Evolutionary conservation across 2,113 vertebrate species (phyloP), one percentile per base, ranked within the genome.

Genomic region (Tragulus kanchil): DNA sequence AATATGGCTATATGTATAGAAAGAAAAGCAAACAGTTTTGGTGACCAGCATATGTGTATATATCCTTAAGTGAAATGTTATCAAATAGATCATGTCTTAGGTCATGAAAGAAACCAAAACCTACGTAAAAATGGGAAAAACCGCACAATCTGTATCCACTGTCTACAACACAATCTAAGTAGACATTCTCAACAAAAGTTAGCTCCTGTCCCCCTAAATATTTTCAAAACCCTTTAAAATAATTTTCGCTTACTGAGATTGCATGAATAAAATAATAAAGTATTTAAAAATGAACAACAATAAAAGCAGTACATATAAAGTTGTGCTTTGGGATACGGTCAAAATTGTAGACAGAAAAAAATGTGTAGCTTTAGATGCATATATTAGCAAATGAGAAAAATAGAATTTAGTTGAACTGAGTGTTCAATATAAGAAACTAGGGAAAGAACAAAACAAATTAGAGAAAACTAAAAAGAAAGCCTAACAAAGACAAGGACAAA

Each of bases 201-300:
- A 85, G 11, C 64, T 90, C 21, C 45, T 54, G 62, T 25, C 45
- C 13, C n/a, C 0, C 12, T 90, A 64, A 17, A 62, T 73, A 6
- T 85, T 81, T 58, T 61, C 14, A 85, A 13, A 79, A 17, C 21
- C 1, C 13, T 67, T 85, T 78, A 62, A 85, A 93, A 61, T 83
- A 83, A 88, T 31, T 78, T 78, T 89, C 58, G 23, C 28, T 93
- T 58, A 65, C 19, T 93, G 54, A 84, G 36, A 36, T 90, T 89
- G 85, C 71, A 85, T 36, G 65, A 79, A 56, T 48, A 54, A 90
- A 90, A 54, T 56, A 45, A 64, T 16, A 23, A 28, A 58, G 28
- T 79, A 36, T n/a, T 75, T 93, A 61, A 84, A 89, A 89, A 77
- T 50, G 58, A 93, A 89, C 25, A 52, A n/a, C 8, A 73, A n/a